Evolutionary conservation across 2,888 invertebrate species (phyloP).

Genomic region (Rhabditoides inermis): DNA sequence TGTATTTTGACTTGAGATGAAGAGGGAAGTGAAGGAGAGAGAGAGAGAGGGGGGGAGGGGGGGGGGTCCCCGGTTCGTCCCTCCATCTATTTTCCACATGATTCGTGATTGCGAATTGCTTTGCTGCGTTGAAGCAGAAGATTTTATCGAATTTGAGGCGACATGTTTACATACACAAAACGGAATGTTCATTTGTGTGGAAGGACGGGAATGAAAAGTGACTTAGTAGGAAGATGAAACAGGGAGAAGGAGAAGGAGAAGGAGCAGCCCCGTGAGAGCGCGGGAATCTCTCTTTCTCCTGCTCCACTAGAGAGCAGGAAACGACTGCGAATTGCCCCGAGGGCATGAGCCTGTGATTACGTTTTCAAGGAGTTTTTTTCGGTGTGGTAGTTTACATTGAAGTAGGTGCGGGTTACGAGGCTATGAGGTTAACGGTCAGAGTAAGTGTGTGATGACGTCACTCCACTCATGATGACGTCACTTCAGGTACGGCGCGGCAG

Average conservation of each 20-base stretch:
- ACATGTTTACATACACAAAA: too few relatives aligned
- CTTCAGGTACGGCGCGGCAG: constrained; percentile 53
- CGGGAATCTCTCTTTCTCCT: too few relatives aligned
- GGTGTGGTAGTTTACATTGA: neutral
- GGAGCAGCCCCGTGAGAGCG: too few relatives aligned
- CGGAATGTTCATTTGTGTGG: too few relatives aligned
- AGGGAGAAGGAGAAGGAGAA: too few relatives aligned
- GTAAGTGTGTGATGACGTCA: neutral
- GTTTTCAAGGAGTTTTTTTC: too few relatives aligned
- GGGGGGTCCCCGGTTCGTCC: neutral
- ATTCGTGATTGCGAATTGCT: neutral
- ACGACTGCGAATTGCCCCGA: too few relatives aligned
- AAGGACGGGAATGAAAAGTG: neutral
- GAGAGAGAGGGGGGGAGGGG: neutral
- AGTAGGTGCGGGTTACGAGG: neutral
- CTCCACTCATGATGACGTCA: neutral
- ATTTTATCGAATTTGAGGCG: too few relatives aligned
- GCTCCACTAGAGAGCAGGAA: too few relatives aligned
- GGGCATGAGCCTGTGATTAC: too few relatives aligned
- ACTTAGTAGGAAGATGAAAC: neutral
- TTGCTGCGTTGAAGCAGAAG: neutral
- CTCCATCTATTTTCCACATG: neutral
- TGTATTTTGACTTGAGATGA: too few relatives aligned
- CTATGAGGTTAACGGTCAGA: neutral
- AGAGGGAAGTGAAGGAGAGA: too few relatives aligned